These are phyloP conservation scores for Cladopsammia gracilis DNA, from an alignment of 64 coral and sea anemone species.

Conservation along the genomic window DNA sequence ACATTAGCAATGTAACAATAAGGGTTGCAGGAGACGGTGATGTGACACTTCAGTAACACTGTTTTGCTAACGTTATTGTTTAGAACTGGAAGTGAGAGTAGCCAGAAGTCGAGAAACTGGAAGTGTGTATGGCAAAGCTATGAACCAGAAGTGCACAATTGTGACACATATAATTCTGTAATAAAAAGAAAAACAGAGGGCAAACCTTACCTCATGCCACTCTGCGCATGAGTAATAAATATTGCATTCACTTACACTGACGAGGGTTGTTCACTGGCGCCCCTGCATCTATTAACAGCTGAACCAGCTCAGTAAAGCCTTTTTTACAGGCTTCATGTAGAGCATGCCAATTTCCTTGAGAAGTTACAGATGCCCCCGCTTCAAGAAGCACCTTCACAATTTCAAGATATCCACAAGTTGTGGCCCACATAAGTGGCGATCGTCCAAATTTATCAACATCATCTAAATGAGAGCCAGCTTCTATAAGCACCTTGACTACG, in stretches of 20 bases:
- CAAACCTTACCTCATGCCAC: too few relatives aligned
- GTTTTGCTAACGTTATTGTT: too few relatives aligned
- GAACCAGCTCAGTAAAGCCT: constrained; percentile 73
- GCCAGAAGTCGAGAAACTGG: too few relatives aligned
- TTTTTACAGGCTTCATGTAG: constrained; percentile 95
- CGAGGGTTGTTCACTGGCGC: constrained; percentile 89
- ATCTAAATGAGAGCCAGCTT: constrained; percentile 72
- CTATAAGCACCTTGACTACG: constrained; percentile 72
- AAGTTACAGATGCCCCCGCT: constrained; percentile 72
- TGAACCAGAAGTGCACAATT: too few relatives aligned
- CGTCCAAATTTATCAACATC: constrained; percentile 90
- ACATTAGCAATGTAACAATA: too few relatives aligned
- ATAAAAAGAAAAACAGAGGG: too few relatives aligned
- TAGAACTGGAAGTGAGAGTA: too few relatives aligned
- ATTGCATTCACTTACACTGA: constrained; percentile 83
- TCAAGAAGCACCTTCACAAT: constrained; percentile 79
- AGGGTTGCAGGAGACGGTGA: too few relatives aligned
- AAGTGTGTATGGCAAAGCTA: too few relatives aligned
- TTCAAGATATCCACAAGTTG: constrained; percentile 49
- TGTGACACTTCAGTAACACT: too few relatives aligned
- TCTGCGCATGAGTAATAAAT: too few relatives aligned
- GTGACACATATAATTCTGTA: too few relatives aligned
- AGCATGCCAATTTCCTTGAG: constrained; percentile 93
- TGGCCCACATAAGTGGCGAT: constrained; percentile 90
- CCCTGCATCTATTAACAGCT: constrained; percentile 81